Evolutionary conservation across 2,888 invertebrate genomes (phyloP).

Genomic region (Drosophila macrothrix): DNA sequence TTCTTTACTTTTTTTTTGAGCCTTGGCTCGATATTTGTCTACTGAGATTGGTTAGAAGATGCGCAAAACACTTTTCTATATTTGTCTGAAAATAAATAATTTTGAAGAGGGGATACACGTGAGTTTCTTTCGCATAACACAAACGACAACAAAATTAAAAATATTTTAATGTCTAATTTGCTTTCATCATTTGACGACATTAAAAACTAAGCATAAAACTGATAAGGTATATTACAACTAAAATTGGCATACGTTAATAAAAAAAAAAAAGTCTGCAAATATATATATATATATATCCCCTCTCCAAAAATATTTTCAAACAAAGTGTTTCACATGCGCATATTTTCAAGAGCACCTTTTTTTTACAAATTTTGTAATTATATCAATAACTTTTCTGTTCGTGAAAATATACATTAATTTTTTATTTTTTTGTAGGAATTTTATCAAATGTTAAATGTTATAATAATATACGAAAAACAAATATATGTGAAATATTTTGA

Average conservation of each 20-base stretch:
- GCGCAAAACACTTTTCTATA: slow-evolving; percentile 77
- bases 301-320: slow-evolving; percentile 81
- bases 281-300: slow-evolving; percentile 69
- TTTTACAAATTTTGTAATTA: slow-evolving; percentile 7
- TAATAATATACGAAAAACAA: slow-evolving; percentile 3
- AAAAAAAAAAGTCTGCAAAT: not conserved
- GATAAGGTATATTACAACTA: slow-evolving; percentile 40
- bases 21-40: slow-evolving; percentile 35
- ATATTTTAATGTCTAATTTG: slow-evolving; percentile 65
- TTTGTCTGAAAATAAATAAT: slow-evolving; percentile 84
- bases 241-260: slow-evolving; percentile 40
- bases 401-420: not conserved
- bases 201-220: slow-evolving; percentile 66
- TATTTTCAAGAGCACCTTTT: slow-evolving; percentile 19
- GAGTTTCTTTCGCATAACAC: slow-evolving; percentile 81
- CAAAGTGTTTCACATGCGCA: slow-evolving; percentile 43
- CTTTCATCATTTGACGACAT: slow-evolving; percentile 46
- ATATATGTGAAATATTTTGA: slow-evolving; percentile 6
- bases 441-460: slow-evolving; percentile 6
- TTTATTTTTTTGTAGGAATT: not conserved
- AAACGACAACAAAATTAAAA: slow-evolving; percentile 69
- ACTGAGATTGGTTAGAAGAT: slow-evolving; percentile 57
- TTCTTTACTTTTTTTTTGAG: not conserved
- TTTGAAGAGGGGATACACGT: slow-evolving; percentile 85
- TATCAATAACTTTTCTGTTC: slow-evolving; percentile 7